These are phyloP conservation scores for Trachelipus rathkii DNA, from an alignment of 1,140 invertebrate genomes.

Conservation along the genomic window DNA sequence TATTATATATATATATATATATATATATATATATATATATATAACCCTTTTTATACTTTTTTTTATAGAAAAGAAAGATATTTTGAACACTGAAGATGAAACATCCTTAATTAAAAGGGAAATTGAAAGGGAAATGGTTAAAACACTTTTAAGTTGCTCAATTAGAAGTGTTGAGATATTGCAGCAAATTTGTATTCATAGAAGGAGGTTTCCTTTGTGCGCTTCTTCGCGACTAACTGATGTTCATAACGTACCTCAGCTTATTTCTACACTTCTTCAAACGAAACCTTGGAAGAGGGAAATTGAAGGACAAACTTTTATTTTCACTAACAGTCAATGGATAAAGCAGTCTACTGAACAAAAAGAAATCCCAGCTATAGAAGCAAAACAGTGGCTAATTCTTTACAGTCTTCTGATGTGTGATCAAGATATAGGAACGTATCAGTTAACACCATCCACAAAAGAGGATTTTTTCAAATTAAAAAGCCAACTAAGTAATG, in stretches of 20 bases:
- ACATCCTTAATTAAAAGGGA: background rate
- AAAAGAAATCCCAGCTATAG: background rate
- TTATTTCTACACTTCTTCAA: background rate
- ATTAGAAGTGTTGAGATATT: background rate
- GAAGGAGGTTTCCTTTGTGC: background rate
- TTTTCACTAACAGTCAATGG: background rate
- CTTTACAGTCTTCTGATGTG: background rate
- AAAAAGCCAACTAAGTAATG: background rate
- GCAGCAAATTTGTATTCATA: background rate
- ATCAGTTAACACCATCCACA: background rate
- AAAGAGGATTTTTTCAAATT: background rate
- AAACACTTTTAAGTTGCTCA: background rate
- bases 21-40: conserved; percentile 15
- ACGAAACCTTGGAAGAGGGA: background rate
- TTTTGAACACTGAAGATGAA: background rate
- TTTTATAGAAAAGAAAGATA: background rate
- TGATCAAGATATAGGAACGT: background rate
- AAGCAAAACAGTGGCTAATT: background rate
- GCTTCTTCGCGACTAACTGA: background rate
- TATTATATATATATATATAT: conserved; percentile 15
- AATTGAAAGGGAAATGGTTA: background rate
- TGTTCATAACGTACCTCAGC: background rate
- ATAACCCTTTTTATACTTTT: background rate
- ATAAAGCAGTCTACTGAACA: background rate
- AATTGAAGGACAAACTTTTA: background rate